Conservation (phyloP, 2,113 vertebrate species). For the Calyptommatus sinebrachiatus region DNA sequence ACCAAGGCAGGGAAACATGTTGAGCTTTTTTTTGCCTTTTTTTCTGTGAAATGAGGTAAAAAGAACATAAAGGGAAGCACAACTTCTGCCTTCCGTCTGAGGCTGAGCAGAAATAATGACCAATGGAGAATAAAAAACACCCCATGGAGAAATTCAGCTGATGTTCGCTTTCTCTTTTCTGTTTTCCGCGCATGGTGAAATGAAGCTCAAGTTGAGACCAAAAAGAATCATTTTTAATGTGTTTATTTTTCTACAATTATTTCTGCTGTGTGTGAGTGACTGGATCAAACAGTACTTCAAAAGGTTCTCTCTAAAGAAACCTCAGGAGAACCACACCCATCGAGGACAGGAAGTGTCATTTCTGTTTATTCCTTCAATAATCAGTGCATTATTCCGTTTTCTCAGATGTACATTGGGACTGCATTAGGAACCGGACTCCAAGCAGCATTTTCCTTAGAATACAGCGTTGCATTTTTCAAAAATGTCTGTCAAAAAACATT, state of each 20-base stretch:
- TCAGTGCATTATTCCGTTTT: neutral
- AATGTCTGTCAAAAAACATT: neutral
- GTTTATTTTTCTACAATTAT: neutral
- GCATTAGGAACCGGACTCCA: neutral
- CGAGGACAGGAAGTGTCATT: neutral
- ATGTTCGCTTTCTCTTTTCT: neutral
- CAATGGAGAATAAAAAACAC: neutral
- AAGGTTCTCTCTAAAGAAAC: neutral
- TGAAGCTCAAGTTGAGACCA: neutral
- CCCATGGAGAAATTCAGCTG: neutral
- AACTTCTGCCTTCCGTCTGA: conserved; percentile 18
- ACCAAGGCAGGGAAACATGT: neutral
- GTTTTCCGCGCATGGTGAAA: neutral
- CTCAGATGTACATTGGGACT: neutral
- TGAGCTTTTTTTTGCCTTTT: neutral
- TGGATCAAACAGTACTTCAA: neutral
- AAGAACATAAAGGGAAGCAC: conserved; percentile 1
- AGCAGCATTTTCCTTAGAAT: neutral
- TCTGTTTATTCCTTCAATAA: neutral
- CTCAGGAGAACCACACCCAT: neutral
- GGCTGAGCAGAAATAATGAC: too few relatives aligned
- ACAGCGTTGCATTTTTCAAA: too few relatives aligned
- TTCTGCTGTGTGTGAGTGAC: neutral
- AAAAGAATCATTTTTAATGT: neutral
- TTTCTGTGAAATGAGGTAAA: conserved; percentile 28